Evolutionary conservation across 2,888 invertebrate species (phyloP).

Genomic region (Hermaeophaga mercurialis): DNA sequence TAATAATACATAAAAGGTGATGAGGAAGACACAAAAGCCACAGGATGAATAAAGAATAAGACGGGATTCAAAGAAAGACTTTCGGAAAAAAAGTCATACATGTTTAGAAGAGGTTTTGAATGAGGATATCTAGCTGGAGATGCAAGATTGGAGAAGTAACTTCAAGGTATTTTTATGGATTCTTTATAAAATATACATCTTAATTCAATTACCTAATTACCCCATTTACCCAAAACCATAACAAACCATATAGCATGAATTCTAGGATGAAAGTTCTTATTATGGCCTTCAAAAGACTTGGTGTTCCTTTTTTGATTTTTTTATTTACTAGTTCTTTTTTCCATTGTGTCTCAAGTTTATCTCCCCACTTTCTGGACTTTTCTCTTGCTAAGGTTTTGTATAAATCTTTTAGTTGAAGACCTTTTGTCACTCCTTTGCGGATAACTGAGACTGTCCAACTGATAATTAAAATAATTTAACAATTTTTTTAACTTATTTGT

Average conservation of each 20-base stretch:
- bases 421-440: slow-evolving; percentile 63
- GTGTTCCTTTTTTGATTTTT: slow-evolving; percentile 59
- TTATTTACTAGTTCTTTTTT: slow-evolving; percentile 65
- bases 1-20: no score
- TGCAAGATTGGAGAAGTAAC: no score
- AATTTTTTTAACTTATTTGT: no score
- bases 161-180: no score
- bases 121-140: no score
- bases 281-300: slow-evolving; percentile 67
- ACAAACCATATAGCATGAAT: slow-evolving; percentile 54
- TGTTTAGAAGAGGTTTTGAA: no score
- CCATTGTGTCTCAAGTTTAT: slow-evolving; percentile 70
- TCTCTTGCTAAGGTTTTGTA: slow-evolving; percentile 66
- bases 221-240: slow-evolving; percentile 55
- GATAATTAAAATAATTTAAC: no score
- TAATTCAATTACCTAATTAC: slow-evolving; percentile 65
- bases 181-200: no score
- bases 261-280: slow-evolving; percentile 69
- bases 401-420: slow-evolving; percentile 68
- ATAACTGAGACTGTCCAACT: slow-evolving; percentile 55
- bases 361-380: slow-evolving; percentile 66
- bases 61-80: no score
- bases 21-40: no score
- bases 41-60: no score
- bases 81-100: no score